Percentiles rank a stretch among this genome's conserved stretches.
These are phyloP conservation scores for Cairina moschata DNA, from an alignment of 2,113 vertebrate species.

Conservation along the genomic window DNA sequence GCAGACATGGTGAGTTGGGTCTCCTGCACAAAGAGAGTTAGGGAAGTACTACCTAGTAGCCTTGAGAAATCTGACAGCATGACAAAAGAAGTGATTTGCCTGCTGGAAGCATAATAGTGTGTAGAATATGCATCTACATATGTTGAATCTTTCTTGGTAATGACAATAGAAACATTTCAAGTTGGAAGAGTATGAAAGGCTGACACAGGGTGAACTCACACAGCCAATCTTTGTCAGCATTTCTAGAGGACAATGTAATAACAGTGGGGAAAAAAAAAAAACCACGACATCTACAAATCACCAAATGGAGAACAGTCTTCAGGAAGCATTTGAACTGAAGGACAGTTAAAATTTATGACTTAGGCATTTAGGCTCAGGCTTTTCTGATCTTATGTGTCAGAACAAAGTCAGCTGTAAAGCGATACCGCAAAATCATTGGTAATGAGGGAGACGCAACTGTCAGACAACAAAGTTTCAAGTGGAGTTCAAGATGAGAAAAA, in stretches of 20 bases:
- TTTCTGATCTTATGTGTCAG: constrained; percentile 52
- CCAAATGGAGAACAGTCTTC: constrained; percentile 3
- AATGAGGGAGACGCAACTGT: background rate
- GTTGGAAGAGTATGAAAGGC: constrained; percentile 31
- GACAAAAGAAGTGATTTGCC: background rate
- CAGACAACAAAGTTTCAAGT: constrained; percentile 9
- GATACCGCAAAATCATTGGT: background rate
- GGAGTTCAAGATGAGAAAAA: constrained; percentile 13
- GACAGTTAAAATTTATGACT: constrained; percentile 48
- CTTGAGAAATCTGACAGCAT: background rate
- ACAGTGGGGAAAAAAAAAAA: background rate
- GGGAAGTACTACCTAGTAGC: background rate
- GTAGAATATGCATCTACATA: constrained; percentile 56
- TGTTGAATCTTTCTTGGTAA: constrained; percentile 44
- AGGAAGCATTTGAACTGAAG: constrained; percentile 56
- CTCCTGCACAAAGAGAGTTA: background rate
- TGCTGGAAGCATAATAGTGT: constrained; percentile 15
- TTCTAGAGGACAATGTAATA: constrained; percentile 56
- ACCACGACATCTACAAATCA: background rate
- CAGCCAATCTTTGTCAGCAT: constrained; percentile 50
- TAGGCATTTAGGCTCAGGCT: constrained; percentile 9
- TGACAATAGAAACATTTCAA: constrained; percentile 47
- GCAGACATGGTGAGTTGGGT: accelerated
- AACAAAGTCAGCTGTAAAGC: constrained; percentile 22
- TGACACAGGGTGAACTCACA: constrained; percentile 27